These are phyloP conservation scores for Aphaenogaster ashmeadi DNA, from an alignment of 1,140 invertebrate species.

Conservation along the genomic window DNA sequence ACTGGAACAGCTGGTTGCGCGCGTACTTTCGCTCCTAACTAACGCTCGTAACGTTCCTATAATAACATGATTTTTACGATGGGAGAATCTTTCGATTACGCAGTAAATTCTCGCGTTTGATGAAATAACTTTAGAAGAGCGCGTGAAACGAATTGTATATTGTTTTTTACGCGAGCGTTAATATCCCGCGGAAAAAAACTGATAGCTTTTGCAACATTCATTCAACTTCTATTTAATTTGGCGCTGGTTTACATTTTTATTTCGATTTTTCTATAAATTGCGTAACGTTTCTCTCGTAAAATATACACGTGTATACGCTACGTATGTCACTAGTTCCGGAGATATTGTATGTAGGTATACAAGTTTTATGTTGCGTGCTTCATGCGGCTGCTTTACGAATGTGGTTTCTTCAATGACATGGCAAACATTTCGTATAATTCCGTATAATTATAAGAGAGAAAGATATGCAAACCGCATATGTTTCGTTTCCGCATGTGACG, in stretches of 20 bases:
- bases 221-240: not conserved
- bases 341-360: not conserved
- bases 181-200: not conserved
- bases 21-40: conserved; percentile 20
- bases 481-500: not conserved
- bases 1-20: conserved; percentile 18
- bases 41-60: conserved; percentile 20
- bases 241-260: not conserved
- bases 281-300: not conserved
- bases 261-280: conserved; percentile 4
- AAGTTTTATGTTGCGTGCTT: not conserved
- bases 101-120: conserved; percentile 22
- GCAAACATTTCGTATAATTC: conserved; percentile 15
- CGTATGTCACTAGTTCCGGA: not conserved
- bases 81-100: conserved; percentile 31
- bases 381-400: not conserved
- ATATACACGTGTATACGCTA: not conserved
- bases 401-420: not conserved
- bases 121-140: conserved; percentile 25
- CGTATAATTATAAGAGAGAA: not conserved
- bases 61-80: conserved; percentile 32
- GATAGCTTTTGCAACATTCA: conserved; percentile 10
- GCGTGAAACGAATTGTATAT: not conserved
- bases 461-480: not conserved
- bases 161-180: conserved; percentile 17